phyloP scores from a whole-genome alignment of 2,113 vertebrate genomes.

The Dermatemys mawii region DNA sequence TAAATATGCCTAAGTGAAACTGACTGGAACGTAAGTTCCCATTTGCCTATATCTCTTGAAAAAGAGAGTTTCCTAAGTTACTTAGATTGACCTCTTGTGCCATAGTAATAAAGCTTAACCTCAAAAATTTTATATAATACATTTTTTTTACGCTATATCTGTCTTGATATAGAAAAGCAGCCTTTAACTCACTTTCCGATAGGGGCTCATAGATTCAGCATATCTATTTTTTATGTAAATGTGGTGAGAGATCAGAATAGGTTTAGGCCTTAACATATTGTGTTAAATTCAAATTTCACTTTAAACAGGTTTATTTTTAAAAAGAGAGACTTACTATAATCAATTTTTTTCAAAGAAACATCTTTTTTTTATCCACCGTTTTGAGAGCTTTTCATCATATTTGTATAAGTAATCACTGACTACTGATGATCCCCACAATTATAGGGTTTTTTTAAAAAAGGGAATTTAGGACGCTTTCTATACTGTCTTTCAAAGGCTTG shows the following conservation, averaged over 20 bases:
- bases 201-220: background rate
- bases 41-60: background rate
- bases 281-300: background rate
- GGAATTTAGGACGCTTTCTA: background rate
- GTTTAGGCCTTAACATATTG: background rate
- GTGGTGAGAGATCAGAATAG: background rate
- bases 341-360: background rate
- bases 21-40: background rate
- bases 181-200: background rate
- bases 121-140: background rate
- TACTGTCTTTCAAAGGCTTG: conserved; percentile 82
- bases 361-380: background rate
- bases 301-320: background rate
- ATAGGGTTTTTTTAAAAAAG: background rate
- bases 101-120: background rate
- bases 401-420: background rate
- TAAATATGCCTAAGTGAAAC: background rate
- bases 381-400: background rate
- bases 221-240: background rate
- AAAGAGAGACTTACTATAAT: background rate
- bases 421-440: background rate
- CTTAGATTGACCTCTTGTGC: background rate
- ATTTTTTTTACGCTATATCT: too few species aligned
- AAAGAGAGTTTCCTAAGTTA: background rate
- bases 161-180: background rate